A percentile compares a stretch with the other conserved stretches of the same genome.
These are phyloP conservation scores for Oryzias melastigma DNA, from an alignment of 2,113 vertebrate species.

Conservation along the genomic window DNA sequence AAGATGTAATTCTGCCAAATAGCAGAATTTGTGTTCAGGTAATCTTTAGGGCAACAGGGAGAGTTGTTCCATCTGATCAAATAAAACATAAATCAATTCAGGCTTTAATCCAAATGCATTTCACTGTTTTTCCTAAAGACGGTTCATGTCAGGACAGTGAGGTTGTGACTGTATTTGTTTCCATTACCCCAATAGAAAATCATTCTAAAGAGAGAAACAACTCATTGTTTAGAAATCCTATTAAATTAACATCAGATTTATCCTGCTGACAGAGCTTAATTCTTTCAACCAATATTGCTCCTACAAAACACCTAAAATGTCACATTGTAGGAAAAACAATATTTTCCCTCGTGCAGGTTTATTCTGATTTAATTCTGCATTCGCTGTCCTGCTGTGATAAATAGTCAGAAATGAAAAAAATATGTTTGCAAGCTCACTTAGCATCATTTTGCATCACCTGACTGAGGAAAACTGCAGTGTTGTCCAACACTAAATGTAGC, in stretches of 20 bases:
- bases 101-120: too few relatives aligned
- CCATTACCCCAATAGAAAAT: too few relatives aligned
- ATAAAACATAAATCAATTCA: too few relatives aligned
- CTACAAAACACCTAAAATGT: background rate
- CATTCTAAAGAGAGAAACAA: background rate
- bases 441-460: background rate
- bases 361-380: background rate
- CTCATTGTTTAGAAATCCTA: background rate
- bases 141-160: too few relatives aligned
- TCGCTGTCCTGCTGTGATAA: background rate
- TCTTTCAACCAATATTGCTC: background rate
- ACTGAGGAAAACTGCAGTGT: background rate
- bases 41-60: too few relatives aligned
- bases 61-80: too few relatives aligned
- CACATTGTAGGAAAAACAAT: background rate
- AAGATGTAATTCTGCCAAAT: too few relatives aligned
- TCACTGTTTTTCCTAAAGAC: too few relatives aligned
- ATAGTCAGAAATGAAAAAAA: background rate
- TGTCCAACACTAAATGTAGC: background rate
- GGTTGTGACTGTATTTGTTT: background rate
- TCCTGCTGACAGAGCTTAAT: too few relatives aligned
- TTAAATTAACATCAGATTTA: background rate
- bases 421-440: background rate
- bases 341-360: background rate
- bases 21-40: too few relatives aligned